Conservation (phyloP, 2,113 vertebrate genomes). For the Sinocyclocheilus grahami region DNA sequence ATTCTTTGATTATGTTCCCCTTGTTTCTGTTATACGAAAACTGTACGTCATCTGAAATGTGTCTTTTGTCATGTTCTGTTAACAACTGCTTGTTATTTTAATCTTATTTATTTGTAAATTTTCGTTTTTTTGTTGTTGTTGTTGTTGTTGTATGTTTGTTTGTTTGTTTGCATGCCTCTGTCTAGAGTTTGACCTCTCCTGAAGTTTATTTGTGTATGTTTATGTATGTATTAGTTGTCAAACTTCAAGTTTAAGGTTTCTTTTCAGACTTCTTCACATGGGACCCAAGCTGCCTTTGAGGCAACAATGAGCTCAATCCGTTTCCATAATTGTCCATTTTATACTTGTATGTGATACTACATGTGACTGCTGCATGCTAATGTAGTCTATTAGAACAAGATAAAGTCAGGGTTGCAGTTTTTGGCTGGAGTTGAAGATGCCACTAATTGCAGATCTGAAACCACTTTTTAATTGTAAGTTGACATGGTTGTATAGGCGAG, state of each 20-base stretch:
- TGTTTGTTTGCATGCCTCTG: constrained; percentile 40
- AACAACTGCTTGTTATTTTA: constrained; percentile 36
- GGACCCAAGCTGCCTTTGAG: not conserved
- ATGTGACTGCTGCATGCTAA: constrained; percentile 74
- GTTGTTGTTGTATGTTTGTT: too few relatives aligned
- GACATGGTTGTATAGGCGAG: not conserved
- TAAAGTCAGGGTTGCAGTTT: not conserved
- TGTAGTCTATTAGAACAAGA: constrained; percentile 3
- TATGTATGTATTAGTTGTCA: constrained; percentile 42
- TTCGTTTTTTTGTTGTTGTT: not conserved
- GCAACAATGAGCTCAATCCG: not conserved
- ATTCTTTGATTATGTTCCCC: constrained; percentile 26
- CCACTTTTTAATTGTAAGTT: not conserved
- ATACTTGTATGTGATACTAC: constrained; percentile 59
- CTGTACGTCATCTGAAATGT: constrained; percentile 28
- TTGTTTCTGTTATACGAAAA: constrained; percentile 29
- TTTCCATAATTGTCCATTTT: not conserved
- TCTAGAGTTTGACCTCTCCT: constrained; percentile 39
- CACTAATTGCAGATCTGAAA: constrained; percentile 39
- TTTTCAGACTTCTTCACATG: not conserved
- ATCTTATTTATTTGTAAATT: constrained; percentile 2
- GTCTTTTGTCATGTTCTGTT: constrained; percentile 51
- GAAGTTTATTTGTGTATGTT: constrained; percentile 53
- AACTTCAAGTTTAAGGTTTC: not conserved
- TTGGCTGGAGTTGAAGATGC: not conserved